phyloP scores from a whole-genome alignment of 2,888 invertebrate genomes.

The Adelognathus sp. region DNA sequence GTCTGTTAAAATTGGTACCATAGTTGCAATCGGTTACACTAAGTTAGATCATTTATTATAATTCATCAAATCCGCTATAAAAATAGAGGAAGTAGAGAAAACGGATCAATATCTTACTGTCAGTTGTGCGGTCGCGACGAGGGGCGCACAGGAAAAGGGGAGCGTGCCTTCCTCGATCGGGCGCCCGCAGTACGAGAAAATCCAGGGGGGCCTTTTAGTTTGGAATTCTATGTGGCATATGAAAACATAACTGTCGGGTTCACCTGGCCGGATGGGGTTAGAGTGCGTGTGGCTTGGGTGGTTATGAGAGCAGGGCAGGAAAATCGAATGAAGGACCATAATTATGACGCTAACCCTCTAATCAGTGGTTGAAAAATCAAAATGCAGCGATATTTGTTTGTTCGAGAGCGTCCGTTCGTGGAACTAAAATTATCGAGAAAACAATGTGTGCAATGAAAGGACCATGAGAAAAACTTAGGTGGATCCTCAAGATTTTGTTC shows the following conservation, averaged over 20 bases:
- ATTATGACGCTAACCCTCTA: slow-evolving; percentile 50
- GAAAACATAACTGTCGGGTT: slow-evolving; percentile 56
- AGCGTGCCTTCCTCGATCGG: background rate
- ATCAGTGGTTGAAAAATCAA: too few species aligned
- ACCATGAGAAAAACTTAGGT: too few species aligned
- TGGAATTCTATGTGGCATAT: slow-evolving; percentile 41
- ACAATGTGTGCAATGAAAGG: too few species aligned
- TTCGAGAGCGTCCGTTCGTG: too few species aligned
- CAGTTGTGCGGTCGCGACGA: background rate
- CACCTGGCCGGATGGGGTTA: slow-evolving; percentile 64
- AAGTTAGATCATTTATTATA: too few species aligned
- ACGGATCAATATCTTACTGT: background rate
- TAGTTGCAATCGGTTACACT: too few species aligned
- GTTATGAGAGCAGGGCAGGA: slow-evolving; percentile 42
- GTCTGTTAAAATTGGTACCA: too few species aligned
- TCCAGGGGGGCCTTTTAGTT: slow-evolving; percentile 2
- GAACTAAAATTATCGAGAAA: too few species aligned
- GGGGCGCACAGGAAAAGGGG: background rate
- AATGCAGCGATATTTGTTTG: too few species aligned
- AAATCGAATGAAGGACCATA: slow-evolving; percentile 57
- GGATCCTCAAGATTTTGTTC: too few species aligned
- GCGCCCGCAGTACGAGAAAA: background rate
- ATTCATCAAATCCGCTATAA: background rate
- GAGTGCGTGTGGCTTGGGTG: slow-evolving; percentile 2
- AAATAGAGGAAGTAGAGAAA: background rate